These are phyloP conservation scores for Tenualosa ilisha DNA, from an alignment of 2,797 vertebrate genomes.

Conservation along the genomic window DNA sequence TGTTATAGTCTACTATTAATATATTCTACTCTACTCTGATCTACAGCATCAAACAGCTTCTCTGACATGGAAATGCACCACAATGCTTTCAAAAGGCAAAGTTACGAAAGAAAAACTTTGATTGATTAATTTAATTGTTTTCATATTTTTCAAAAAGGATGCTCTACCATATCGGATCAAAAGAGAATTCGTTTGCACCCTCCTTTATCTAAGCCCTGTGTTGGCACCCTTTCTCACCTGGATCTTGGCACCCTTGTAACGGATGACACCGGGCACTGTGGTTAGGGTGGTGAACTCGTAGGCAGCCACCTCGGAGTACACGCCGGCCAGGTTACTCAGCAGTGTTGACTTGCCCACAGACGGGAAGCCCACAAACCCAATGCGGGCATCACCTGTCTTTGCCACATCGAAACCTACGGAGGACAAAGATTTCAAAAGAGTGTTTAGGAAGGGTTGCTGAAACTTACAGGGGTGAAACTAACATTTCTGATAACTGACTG, in stretches of 20 bases:
- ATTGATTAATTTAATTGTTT: background rate
- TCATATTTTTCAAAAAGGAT: background rate
- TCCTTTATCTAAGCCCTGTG: background rate
- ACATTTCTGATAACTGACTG: background rate
- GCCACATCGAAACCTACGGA: constrained; percentile 93
- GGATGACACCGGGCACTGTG: constrained; percentile 95
- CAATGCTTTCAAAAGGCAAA: background rate
- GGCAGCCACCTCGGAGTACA: constrained; percentile 97
- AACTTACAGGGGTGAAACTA: background rate
- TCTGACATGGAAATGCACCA: background rate
- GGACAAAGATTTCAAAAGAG: background rate
- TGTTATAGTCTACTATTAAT: background rate
- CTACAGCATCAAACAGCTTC: too few species aligned
- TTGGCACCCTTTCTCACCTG: constrained; percentile 78
- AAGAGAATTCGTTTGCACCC: too few species aligned
- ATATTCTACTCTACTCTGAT: too few species aligned
- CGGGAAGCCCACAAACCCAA: constrained; percentile 97
- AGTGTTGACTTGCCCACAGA: constrained; percentile 98
- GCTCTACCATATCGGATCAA: too few species aligned
- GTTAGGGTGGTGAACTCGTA: constrained; percentile 98
- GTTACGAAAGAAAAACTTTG: background rate
- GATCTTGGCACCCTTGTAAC: constrained; percentile 98
- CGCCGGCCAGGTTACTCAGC: constrained; percentile 95
- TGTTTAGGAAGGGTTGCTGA: background rate
- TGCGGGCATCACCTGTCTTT: constrained; percentile 95